phyloP scores from a whole-genome alignment of 2,797 vertebrate species.

The Spondyliosoma cantharus region DNA sequence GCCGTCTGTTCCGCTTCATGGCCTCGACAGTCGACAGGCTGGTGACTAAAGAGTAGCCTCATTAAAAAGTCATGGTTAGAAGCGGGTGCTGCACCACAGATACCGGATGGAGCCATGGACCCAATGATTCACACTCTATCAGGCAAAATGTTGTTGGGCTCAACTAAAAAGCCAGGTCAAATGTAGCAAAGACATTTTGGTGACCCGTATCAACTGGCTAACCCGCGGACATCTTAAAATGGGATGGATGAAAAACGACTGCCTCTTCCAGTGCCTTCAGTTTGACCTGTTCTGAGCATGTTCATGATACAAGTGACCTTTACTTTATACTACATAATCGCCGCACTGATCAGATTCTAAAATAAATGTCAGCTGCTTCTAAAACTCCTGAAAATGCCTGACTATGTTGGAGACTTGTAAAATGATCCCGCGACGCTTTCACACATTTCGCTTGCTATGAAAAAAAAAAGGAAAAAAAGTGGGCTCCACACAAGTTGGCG shows the following conservation, averaged over 20 bases:
- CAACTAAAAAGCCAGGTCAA: not conserved
- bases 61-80: constrained; percentile 79
- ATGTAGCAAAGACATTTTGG: not conserved
- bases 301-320: constrained; percentile 29
- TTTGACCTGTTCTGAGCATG: constrained; percentile 2
- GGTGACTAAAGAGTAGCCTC: constrained; percentile 73
- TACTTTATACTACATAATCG: constrained; percentile 1
- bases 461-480: too few species aligned
- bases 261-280: constrained; percentile 14
- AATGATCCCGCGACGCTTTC: not conserved
- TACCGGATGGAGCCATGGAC: constrained; percentile 6
- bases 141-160: constrained; percentile 12
- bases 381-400: not conserved
- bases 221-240: not conserved
- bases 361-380: constrained; percentile 27
- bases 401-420: not conserved
- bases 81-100: constrained; percentile 34
- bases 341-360: constrained; percentile 2
- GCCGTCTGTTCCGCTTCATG: constrained; percentile 72
- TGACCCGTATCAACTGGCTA: constrained; percentile 1
- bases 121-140: constrained; percentile 4
- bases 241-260: constrained; percentile 2
- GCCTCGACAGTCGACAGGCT: constrained; percentile 63
- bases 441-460: not conserved
- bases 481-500: not conserved